Evolutionary conservation across 2,888 invertebrate genomes (phyloP).

Genomic region (Andrena trimmerana): DNA sequence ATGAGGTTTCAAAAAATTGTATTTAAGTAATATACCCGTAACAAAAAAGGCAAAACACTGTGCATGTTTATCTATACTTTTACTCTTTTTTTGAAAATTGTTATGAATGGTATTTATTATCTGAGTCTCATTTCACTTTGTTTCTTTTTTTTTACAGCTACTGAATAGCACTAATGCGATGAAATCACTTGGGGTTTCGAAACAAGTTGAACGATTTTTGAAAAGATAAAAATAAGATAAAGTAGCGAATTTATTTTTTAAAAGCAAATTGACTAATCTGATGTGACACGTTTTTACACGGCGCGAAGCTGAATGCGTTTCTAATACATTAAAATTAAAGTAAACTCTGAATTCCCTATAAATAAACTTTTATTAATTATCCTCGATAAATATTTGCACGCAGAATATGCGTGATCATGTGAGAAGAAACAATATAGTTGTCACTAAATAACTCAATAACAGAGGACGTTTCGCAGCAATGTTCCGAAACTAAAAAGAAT

Average conservation of each 20-base stretch:
- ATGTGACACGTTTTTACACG: background rate
- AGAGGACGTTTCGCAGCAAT: background rate
- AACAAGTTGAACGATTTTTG: no score
- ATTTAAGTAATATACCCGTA: no score
- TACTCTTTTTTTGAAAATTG: no score
- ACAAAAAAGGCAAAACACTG: no score
- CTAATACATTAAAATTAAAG: constrained; percentile 17
- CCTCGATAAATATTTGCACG: constrained; percentile 10
- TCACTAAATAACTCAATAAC: constrained; percentile 16
- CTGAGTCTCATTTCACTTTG: background rate
- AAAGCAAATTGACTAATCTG: no score
- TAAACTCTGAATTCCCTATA: background rate
- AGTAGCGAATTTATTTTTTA: no score
- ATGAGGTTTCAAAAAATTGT: no score
- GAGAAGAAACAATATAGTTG: background rate
- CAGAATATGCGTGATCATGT: background rate
- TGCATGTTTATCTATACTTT: no score
- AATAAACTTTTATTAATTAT: constrained; percentile 31
- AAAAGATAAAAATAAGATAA: no score
- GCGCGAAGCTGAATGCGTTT: background rate
- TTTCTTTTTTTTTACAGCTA: background rate
- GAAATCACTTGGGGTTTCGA: no score
- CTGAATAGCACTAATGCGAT: background rate
- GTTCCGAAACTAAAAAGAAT: constrained; percentile 1
- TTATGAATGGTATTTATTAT: background rate